A percentile compares a stretch with the other conserved stretches of the same genome.
Conservation (phyloP, 2,113 vertebrate species). For the Vireo altiloquus region DNA sequence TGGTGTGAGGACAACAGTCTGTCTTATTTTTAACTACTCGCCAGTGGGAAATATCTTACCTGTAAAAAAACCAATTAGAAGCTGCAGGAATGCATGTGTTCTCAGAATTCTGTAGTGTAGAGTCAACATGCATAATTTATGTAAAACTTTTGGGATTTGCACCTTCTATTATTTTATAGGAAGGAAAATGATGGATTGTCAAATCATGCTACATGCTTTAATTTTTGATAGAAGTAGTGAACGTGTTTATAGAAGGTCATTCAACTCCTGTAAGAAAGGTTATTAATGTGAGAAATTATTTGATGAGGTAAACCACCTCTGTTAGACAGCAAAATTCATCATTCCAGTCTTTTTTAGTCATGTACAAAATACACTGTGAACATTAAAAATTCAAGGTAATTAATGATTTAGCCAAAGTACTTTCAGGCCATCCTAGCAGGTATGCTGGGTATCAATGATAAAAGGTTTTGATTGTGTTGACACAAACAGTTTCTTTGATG, state of each 20-base stretch:
- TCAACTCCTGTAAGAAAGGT: constrained; percentile 46
- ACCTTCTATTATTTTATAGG: constrained; percentile 16
- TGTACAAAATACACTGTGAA: constrained; percentile 40
- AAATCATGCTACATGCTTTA: constrained; percentile 49
- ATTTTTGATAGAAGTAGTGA: constrained; percentile 60
- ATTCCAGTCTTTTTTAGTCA: constrained; percentile 47
- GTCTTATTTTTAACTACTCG: constrained; percentile 22
- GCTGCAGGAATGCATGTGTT: background rate
- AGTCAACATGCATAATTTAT: background rate
- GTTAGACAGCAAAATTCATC: constrained; percentile 65
- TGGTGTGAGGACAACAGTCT: background rate
- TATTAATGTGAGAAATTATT: constrained; percentile 70
- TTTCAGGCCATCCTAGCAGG: background rate
- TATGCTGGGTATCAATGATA: background rate
- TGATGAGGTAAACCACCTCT: constrained; percentile 64
- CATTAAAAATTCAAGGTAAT: constrained; percentile 3
- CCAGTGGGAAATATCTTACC: background rate
- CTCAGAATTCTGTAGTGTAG: constrained; percentile 13
- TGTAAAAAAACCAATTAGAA: constrained; percentile 36
- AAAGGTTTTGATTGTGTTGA: background rate
- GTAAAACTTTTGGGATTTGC: constrained; percentile 1
- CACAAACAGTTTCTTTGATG: background rate
- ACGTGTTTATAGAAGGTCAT: constrained; percentile 62
- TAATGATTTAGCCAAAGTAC: background rate
- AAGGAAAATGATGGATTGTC: constrained; percentile 50